Evolutionary conservation across 1,140 invertebrate genomes (phyloP), one percentile per base, ranked within the genome.

Genomic region (Leptoteleia sp.): DNA sequence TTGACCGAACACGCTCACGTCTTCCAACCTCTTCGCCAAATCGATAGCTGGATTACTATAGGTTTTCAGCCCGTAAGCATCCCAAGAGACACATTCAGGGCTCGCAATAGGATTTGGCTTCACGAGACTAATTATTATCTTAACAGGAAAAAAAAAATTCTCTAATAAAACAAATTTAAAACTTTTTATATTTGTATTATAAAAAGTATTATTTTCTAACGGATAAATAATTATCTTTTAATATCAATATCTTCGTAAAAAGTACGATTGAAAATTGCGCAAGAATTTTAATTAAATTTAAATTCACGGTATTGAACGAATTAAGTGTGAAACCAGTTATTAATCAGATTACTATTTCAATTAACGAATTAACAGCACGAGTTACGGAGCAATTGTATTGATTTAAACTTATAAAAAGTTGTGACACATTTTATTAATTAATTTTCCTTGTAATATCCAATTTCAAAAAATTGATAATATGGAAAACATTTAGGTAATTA

Each of bases 11-110:
- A 80, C 64, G 68, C 55, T 70, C 48, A 50, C 68, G 50, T 67
- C 48, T 73, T 73, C 11, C 17, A 73, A 33, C 42, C 50, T 50
- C 37, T 73, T 73, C 35, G 27, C 15, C 16, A 5, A 79, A 73
- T 79, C 76, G 68, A 79, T 79, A 71, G 67, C 27, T 6, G 57
- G 55, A 79, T 79, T 68, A 73, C 76, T 79, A 64, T 73, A 71
- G 59, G 43, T 71, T 68, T 75, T 71, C 62, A 65, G 70, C 57
- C 12, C 25, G 37, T 40, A 45, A 62, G 45, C 15, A 75, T 61
- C 70, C 45, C 45, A 8, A 47, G 64, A 48, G 65, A 71, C 52
- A 61, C 65, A 61, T 75, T 70, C 12, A 54, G 27, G 37, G 22
- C 8, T 71, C 33, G 67, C 35, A 54, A 59, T 75, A 48, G 15